Base-by-base conservation (phyloP, 2,888 invertebrate genomes). In the Megamerina dolium region DNA sequence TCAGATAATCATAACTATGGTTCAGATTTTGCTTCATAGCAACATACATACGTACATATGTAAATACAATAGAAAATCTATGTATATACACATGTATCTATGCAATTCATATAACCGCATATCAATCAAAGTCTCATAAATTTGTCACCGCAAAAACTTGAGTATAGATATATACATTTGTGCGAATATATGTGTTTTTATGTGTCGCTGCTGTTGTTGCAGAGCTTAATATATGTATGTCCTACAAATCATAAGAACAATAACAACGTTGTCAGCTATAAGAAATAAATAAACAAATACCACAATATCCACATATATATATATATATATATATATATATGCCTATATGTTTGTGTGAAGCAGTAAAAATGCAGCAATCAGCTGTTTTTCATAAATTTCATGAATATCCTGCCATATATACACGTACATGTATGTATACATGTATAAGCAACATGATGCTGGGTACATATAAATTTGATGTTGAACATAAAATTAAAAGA, bases 51-150 rank as follows among this genome's bases (percentile, higher is more conserved):
- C n/a, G n/a, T n/a, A n/a, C n/a, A n/a, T n/a, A n/a, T n/a, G n/a
- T n/a, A n/a, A n/a, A n/a, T n/a, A n/a, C n/a, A n/a, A n/a, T n/a
- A n/a, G n/a, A n/a, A n/a, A n/a, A n/a, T n/a, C n/a, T n/a, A n/a
- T n/a, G n/a, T n/a, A n/a, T n/a, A n/a, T n/a, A n/a, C n/a, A n/a
- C n/a, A n/a, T n/a, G n/a, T n/a, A n/a, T n/a, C n/a, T n/a, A n/a
- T n/a, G n/a, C n/a, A n/a, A n/a, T n/a, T n/a, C n/a, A n/a, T n/a
- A n/a, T 26, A 53, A 51, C 63, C 61, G 58, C 61, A 59, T 56
- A 63, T 63, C 60, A 61, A 61, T 61, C 63, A 61, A 59, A 53
- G 59, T 60, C 59, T 61, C 61, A 61, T 61, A 58, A 59, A 60
- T 63, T 61, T 63, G 59, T 61, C 59, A 55, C 52, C 50, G 50